Evolutionary conservation across 2,797 vertebrate species (phyloP).

Genomic region (Syndactyla subalaris): DNA sequence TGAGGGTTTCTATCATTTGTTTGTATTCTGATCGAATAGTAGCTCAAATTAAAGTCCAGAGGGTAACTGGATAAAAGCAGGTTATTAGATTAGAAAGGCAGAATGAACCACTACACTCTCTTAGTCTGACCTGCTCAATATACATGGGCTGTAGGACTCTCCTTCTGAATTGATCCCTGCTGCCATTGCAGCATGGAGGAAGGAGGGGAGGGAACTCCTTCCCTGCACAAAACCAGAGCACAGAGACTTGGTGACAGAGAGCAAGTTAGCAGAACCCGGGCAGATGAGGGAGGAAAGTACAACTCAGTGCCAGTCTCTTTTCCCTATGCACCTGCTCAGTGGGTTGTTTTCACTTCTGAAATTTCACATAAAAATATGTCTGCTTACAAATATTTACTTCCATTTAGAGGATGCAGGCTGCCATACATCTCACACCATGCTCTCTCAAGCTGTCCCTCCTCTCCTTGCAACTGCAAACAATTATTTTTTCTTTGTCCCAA

Average conservation of each 20-base stretch:
- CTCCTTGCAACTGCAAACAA: not conserved
- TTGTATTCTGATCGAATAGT: constrained; percentile 1
- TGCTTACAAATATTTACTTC: not conserved
- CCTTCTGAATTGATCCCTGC: not conserved
- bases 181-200: not conserved
- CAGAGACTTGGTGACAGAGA: accelerated
- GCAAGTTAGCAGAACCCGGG: not conserved
- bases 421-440: not conserved
- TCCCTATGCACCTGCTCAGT: not conserved
- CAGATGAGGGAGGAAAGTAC: not conserved
- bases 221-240: too few species aligned
- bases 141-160: not conserved
- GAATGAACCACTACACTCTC: constrained; percentile 3
- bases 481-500: not conserved
- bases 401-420: not conserved
- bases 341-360: not conserved
- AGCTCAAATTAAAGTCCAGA: constrained; percentile 55
- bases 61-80: constrained; percentile 51
- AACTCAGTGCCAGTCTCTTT: not conserved
- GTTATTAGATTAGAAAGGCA: constrained; percentile 54
- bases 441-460: not conserved
- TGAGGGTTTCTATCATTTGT: constrained; percentile 9
- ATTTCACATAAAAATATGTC: not conserved
- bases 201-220: not conserved
- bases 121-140: not conserved